Percentiles rank a stretch among this genome's conserved stretches.
phyloP scores from a whole-genome alignment of 2,888 invertebrate species.

The Tetrapedia diversipes region DNA sequence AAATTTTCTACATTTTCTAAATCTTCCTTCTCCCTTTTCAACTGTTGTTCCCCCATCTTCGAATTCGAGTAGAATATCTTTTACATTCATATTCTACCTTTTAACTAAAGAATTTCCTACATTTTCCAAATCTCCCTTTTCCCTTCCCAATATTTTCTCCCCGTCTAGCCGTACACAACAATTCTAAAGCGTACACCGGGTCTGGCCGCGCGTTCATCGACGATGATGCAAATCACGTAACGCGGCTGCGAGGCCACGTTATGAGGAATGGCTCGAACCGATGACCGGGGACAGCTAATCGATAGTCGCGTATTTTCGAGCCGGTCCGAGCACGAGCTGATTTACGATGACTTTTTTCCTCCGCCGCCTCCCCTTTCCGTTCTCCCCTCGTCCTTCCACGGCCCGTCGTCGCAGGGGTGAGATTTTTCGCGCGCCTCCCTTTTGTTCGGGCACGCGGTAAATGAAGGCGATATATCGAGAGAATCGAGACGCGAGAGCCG shows the following conservation, averaged over 20 bases:
- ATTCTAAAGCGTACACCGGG: constrained; percentile 6
- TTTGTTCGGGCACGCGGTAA: constrained; percentile 18
- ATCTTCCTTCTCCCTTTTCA: too few relatives aligned
- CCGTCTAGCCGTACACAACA: too few relatives aligned
- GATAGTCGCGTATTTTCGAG: constrained; percentile 49
- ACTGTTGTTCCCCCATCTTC: too few relatives aligned
- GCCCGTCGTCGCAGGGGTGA: neutral
- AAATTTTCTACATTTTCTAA: too few relatives aligned
- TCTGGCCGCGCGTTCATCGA: constrained; percentile 50
- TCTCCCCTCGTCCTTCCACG: too few relatives aligned
- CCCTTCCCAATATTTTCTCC: too few relatives aligned
- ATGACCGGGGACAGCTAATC: constrained; percentile 60
- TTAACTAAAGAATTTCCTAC: too few relatives aligned
- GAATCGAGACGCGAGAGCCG: constrained; percentile 15
- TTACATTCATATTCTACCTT: too few relatives aligned
- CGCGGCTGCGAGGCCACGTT: constrained; percentile 37
- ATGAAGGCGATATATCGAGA: constrained; percentile 17
- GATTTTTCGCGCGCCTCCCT: neutral
- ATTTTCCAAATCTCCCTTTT: too few relatives aligned
- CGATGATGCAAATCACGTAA: constrained; percentile 65
- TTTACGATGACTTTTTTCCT: constrained; percentile 33
- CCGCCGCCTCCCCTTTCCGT: neutral
- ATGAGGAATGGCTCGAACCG: constrained; percentile 44
- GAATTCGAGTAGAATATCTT: too few relatives aligned
- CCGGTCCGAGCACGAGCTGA: constrained; percentile 13